These are phyloP conservation scores for Crypturellus undulatus DNA, from an alignment of 2,113 vertebrate species.

Conservation along the genomic window DNA sequence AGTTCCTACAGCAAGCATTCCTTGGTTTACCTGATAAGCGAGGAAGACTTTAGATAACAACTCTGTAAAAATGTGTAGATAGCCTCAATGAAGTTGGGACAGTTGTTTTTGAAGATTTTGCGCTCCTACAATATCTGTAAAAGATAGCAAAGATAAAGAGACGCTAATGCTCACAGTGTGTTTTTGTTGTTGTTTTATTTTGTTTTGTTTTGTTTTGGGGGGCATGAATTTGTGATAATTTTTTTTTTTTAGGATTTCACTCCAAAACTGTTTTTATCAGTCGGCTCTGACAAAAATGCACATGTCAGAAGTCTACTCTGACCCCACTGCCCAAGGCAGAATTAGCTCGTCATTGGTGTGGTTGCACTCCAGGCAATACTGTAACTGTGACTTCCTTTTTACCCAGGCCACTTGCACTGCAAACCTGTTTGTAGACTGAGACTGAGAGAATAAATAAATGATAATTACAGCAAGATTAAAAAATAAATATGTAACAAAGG, in stretches of 20 bases:
- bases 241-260: background rate
- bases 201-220: background rate
- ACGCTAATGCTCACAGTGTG: accelerated
- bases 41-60: background rate
- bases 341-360: background rate
- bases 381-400: background rate
- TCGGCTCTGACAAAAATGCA: background rate
- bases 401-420: background rate
- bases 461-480: background rate
- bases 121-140: background rate
- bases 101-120: background rate
- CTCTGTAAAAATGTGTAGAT: background rate
- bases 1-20: slow-evolving; percentile 18
- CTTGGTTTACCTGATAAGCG: background rate
- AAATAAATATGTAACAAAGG: background rate
- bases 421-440: background rate
- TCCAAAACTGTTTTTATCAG: background rate
- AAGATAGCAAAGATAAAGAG: background rate
- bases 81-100: background rate
- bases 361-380: background rate
- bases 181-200: background rate
- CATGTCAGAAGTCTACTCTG: background rate
- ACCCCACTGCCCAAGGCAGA: background rate
- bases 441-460: background rate
- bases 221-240: background rate